These are phyloP conservation scores for Seriola aureovittata DNA, from an alignment of 2,113 vertebrate species.

Conservation along the genomic window DNA sequence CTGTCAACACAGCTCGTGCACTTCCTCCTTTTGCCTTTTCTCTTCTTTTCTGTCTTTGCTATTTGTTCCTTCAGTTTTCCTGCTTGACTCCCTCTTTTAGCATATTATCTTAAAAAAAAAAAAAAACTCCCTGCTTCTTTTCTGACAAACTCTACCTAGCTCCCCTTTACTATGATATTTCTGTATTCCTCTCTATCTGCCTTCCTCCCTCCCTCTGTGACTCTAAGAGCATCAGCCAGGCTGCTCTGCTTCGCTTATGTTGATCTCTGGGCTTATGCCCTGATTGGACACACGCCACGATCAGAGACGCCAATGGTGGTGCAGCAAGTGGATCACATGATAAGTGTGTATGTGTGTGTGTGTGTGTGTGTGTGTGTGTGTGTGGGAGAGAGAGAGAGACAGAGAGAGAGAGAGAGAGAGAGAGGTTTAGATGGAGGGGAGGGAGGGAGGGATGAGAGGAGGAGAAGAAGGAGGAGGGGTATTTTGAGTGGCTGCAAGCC, in stretches of 20 bases:
- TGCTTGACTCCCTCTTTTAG: slow-evolving; percentile 8
- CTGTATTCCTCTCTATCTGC: slow-evolving; percentile 48
- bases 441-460: slow-evolving; percentile 56
- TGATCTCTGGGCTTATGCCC: slow-evolving; percentile 86
- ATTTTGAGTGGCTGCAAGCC: slow-evolving; percentile 69
- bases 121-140: neutral
- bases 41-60: slow-evolving; percentile 20
- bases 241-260: slow-evolving; percentile 91
- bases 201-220: slow-evolving; percentile 75
- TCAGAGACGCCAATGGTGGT: slow-evolving; percentile 88
- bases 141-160: slow-evolving; percentile 34
- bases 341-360: slow-evolving; percentile 47
- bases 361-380: slow-evolving; percentile 48
- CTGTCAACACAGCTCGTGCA: slow-evolving; percentile 55
- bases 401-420: slow-evolving; percentile 42
- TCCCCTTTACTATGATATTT: slow-evolving; percentile 38
- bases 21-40: slow-evolving; percentile 45
- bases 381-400: slow-evolving; percentile 40
- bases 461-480: slow-evolving; percentile 67
- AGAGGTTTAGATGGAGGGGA: slow-evolving; percentile 57
- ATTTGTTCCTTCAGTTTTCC: slow-evolving; percentile 19
- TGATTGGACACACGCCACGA: slow-evolving; percentile 88
- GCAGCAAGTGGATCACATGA: slow-evolving; percentile 82
- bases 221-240: slow-evolving; percentile 83
- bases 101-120: neutral